Evolutionary conservation across 2,888 invertebrate genomes (phyloP).

Genomic region (Ormyrus thymus): DNA sequence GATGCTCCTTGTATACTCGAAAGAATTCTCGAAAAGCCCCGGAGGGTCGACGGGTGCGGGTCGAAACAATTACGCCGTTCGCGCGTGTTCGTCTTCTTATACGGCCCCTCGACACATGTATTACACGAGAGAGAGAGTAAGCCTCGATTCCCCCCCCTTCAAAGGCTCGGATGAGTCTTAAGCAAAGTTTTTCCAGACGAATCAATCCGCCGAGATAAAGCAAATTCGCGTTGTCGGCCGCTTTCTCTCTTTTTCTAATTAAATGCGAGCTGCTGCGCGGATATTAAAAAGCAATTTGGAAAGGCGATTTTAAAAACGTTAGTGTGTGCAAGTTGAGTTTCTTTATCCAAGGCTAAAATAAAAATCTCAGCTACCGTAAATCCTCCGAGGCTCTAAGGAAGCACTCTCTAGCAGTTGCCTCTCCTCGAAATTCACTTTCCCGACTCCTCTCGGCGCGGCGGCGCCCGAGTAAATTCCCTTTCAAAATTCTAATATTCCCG

Average conservation of each 20-base stretch:
- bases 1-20: constrained; percentile 8
- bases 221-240: not conserved
- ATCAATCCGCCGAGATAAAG: constrained; percentile 27
- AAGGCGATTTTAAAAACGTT: too few relatives aligned
- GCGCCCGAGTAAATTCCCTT: not conserved
- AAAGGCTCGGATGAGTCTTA: not conserved
- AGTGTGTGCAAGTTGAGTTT: too few relatives aligned
- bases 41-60: not conserved
- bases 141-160: not conserved
- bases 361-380: too few relatives aligned
- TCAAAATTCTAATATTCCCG: constrained; percentile 18
- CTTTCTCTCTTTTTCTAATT: constrained; percentile 5
- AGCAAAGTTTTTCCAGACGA: constrained; percentile 38
- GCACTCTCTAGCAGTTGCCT: too few relatives aligned
- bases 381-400: too few relatives aligned
- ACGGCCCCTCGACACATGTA: not conserved
- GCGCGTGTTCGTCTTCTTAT: not conserved
- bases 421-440: too few relatives aligned
- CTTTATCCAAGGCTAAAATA: too few relatives aligned
- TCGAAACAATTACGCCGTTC: constrained; percentile 32
- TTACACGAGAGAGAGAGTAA: not conserved
- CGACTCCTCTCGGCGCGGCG: too few relatives aligned
- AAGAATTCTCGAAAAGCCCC: constrained; percentile 18
- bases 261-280: not conserved
- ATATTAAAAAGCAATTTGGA: too few relatives aligned